Evolutionary conservation across 2,113 vertebrate genomes (phyloP).

Genomic region (Thalassoma bifasciatum): DNA sequence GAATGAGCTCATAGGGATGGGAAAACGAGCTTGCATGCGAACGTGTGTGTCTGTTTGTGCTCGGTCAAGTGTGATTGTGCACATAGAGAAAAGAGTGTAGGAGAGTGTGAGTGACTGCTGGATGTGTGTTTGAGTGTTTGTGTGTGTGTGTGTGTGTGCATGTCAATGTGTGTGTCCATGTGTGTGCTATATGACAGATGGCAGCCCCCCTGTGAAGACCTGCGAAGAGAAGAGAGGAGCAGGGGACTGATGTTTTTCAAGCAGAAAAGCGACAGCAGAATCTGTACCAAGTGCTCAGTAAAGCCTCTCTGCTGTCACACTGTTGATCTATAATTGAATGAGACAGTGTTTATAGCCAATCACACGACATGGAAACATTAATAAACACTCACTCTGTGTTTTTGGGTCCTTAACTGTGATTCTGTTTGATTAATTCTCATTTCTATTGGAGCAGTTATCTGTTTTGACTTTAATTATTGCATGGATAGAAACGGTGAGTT

Average conservation of each 20-base stretch:
- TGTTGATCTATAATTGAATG: constrained; percentile 67
- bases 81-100: constrained; percentile 11
- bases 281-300: constrained; percentile 51
- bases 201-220: constrained; percentile 58
- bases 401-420: constrained; percentile 26
- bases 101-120: constrained; percentile 5
- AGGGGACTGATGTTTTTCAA: constrained; percentile 65
- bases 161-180: too few species aligned
- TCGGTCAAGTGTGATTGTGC: background rate
- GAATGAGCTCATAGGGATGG: constrained; percentile 51
- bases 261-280: constrained; percentile 64
- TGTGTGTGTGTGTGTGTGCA: too few species aligned
- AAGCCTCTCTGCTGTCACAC: constrained; percentile 63
- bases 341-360: constrained; percentile 74
- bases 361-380: constrained; percentile 59
- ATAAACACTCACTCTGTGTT: constrained; percentile 57
- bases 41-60: constrained; percentile 9
- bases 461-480: constrained; percentile 44
- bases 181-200: constrained; percentile 67
- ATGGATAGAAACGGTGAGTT: constrained; percentile 33
- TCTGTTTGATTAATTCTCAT: constrained; percentile 52
- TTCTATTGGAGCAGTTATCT: constrained; percentile 56
- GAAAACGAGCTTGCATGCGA: background rate
- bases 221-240: constrained; percentile 43
- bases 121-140: too few species aligned